A percentile compares a stretch with the other conserved stretches of the same genome.
These are phyloP conservation scores for Embiotoca jacksoni DNA, from an alignment of 2,113 vertebrate species.

Conservation along the genomic window DNA sequence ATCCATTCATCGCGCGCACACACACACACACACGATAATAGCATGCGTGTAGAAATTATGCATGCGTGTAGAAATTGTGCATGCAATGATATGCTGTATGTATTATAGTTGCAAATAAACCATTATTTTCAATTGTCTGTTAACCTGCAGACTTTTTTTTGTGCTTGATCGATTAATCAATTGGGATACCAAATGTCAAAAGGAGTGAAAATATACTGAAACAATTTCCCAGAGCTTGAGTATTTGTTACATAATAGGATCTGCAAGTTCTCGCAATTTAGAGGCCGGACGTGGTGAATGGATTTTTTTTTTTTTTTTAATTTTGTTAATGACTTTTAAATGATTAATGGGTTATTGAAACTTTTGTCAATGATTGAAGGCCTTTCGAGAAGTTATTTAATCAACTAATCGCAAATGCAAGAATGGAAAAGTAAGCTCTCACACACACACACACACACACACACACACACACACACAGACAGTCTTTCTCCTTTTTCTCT, in stretches of 20 bases:
- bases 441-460: constrained; percentile 3
- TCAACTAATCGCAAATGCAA: neutral
- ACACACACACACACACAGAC: constrained; percentile 31
- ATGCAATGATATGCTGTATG: neutral
- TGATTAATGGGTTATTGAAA: no score
- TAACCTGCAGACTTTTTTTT: constrained; percentile 15
- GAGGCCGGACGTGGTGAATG: no score
- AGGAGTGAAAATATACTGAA: neutral
- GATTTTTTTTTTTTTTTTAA: no score
- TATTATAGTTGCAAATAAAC: neutral
- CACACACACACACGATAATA: neutral
- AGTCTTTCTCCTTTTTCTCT: constrained; percentile 1
- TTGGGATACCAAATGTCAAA: neutral
- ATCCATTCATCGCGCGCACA: constrained; percentile 19
- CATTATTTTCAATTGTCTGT: neutral
- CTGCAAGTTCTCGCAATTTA: no score
- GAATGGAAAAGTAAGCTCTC: neutral
- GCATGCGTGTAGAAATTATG: neutral
- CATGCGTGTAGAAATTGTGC: neutral
- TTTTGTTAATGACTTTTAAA: no score
- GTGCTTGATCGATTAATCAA: neutral
- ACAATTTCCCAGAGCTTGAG: neutral
- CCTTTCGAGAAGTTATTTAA: no score
- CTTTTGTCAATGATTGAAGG: no score
- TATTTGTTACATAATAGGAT: no score